Evolutionary conservation across 1,140 invertebrate genomes (phyloP), one percentile per base, ranked within the genome.

Genomic region (Drosophila biarmipes): DNA sequence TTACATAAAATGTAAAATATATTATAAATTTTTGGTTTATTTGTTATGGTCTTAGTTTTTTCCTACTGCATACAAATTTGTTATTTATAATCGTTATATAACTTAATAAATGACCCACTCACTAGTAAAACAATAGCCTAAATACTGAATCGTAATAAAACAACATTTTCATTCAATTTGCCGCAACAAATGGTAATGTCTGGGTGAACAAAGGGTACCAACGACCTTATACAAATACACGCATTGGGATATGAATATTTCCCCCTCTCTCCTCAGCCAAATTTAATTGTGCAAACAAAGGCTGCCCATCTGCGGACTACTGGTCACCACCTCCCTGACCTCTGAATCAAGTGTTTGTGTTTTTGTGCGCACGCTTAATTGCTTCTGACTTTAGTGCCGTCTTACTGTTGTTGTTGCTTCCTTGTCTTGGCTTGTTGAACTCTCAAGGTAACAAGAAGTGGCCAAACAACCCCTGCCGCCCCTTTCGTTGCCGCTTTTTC

Each of bases 231-330:
- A 48, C 56, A 67, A 68, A 61, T 53, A 42, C 27, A 75, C 63
- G 42, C 62, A 46, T 59, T 35, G 10, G 31, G 27, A 11, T 12
- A 49, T 40, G 42, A 81, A 43, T 56, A 45, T 46, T 38, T 66
- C 34, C 24, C 24, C 24, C 29, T 51, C 17, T 29, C 29, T 63
- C 52, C 43, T 21, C 34, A 51, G 57, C 42, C 75, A 72, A 72
- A 73, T 84, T 75, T 63, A 67, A 80, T 79, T 85, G 80, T 64
- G 72, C 80, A 84, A 84, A 73, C 76, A 84, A 85, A 84, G 73
- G 76, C 72, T 62, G 63, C 54, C 79, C 58, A 73, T 53, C 51
- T 24, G 14, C 34, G 63, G 58, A 54, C 51, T 57, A 45, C 43
- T 45, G 71, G 45, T 54, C 68, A 40, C 48, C 68, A 40, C 48